These are phyloP conservation scores for Sturnus vulgaris DNA, from an alignment of 2,113 vertebrate species.

Conservation along the genomic window DNA sequence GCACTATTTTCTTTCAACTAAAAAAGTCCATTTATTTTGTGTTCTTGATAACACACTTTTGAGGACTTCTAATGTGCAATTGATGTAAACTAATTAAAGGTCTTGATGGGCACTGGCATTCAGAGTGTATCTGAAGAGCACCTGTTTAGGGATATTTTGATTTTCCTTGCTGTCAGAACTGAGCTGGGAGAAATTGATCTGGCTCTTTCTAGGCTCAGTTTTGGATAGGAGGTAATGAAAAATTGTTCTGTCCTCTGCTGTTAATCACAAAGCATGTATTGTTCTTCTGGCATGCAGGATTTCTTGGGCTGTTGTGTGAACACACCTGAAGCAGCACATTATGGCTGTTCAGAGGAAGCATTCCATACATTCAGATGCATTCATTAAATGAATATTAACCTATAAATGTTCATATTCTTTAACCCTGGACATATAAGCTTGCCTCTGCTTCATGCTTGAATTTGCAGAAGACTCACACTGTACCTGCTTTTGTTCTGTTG, in stretches of 20 bases:
- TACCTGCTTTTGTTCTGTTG: background rate
- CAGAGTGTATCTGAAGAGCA: background rate
- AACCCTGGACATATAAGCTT: background rate
- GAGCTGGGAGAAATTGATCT: background rate
- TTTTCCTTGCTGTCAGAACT: background rate
- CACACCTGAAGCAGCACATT: background rate
- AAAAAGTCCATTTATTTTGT: background rate
- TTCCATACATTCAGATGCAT: background rate
- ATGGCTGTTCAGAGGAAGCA: background rate
- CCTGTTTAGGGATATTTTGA: background rate
- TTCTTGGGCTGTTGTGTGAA: background rate
- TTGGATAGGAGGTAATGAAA: background rate
- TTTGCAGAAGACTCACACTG: background rate
- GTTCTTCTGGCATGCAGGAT: background rate
- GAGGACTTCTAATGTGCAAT: background rate
- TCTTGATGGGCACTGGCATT: background rate
- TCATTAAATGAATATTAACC: background rate
- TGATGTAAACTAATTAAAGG: background rate
- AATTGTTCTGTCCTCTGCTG: background rate
- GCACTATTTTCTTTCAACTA: background rate
- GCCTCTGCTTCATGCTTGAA: background rate
- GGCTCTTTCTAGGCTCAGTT: background rate
- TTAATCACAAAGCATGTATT: background rate
- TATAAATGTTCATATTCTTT: background rate
- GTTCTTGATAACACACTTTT: background rate